Conservation (phyloP, 2,797 vertebrate genomes). For the Pogoniulus pusillus region DNA sequence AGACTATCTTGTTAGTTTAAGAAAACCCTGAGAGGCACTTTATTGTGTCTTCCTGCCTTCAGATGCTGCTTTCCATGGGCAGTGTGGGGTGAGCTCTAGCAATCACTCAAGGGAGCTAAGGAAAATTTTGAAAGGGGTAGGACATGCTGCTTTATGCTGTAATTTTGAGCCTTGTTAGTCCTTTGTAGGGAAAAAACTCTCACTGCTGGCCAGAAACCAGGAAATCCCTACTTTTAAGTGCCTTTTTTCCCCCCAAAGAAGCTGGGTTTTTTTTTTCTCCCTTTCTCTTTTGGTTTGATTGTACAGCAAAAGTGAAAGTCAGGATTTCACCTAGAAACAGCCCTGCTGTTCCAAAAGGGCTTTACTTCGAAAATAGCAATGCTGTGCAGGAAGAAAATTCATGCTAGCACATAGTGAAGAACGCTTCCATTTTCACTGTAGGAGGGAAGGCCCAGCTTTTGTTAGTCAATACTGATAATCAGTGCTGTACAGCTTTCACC, state of each 20-base stretch:
- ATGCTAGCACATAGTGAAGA: background rate
- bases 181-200: background rate
- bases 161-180: background rate
- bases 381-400: background rate
- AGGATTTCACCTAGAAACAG: background rate
- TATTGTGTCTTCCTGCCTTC: background rate
- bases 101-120: background rate
- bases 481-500: background rate
- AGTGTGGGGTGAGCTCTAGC: background rate
- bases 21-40: background rate
- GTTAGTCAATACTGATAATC: background rate
- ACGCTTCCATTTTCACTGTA: background rate
- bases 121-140: background rate
- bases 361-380: background rate
- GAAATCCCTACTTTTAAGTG: background rate
- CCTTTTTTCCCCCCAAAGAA: too few species aligned
- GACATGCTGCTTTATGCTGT: background rate
- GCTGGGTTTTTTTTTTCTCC: background rate
- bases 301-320: conserved; percentile 38
- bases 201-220: background rate
- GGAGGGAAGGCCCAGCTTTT: background rate
- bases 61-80: background rate
- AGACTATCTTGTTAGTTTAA: background rate
- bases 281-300: conserved; percentile 14
- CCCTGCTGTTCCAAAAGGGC: background rate